Conservation (phyloP, 2,113 vertebrate genomes). For the Charina bottae region DNA sequence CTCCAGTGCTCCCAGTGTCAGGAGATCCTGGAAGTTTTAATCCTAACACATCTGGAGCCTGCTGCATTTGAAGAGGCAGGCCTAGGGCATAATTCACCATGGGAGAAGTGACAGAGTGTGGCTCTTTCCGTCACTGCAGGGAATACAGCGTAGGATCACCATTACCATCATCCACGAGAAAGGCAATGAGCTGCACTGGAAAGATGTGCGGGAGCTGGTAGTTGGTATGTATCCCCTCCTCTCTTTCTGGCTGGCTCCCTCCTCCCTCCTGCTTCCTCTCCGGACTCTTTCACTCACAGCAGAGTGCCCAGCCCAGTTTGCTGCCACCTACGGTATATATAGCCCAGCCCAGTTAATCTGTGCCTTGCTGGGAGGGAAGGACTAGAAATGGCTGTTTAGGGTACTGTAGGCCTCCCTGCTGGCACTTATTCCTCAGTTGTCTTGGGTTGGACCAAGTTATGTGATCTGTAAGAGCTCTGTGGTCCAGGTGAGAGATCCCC, state of each 20-base stretch:
- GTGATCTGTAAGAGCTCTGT: too few relatives aligned
- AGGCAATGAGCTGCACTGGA: constrained; percentile 96
- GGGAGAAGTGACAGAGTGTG: neutral
- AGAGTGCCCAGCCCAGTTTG: neutral
- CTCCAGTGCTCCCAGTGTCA: neutral
- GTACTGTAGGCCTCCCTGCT: too few relatives aligned
- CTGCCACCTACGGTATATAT: neutral
- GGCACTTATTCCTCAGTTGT: too few relatives aligned
- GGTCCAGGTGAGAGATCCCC: too few relatives aligned
- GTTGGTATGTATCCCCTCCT: constrained; percentile 83
- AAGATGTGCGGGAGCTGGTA: constrained; percentile 95
- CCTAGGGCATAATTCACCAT: too few relatives aligned
- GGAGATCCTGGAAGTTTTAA: neutral
- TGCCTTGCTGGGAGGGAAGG: neutral
- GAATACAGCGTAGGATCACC: constrained; percentile 94
- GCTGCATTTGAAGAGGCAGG: neutral
- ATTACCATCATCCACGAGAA: constrained; percentile 97
- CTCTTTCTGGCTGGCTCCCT: rapidly evolving
- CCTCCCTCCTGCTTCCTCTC: neutral
- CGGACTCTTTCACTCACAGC: neutral
- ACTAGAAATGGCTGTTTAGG: neutral
- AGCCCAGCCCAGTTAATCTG: neutral
- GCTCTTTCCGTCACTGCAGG: constrained; percentile 71
- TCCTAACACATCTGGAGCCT: neutral
- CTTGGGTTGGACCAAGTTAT: too few relatives aligned